phyloP scores from a whole-genome alignment of 1,140 invertebrate species.

The Teleopsis dalmanni region DNA sequence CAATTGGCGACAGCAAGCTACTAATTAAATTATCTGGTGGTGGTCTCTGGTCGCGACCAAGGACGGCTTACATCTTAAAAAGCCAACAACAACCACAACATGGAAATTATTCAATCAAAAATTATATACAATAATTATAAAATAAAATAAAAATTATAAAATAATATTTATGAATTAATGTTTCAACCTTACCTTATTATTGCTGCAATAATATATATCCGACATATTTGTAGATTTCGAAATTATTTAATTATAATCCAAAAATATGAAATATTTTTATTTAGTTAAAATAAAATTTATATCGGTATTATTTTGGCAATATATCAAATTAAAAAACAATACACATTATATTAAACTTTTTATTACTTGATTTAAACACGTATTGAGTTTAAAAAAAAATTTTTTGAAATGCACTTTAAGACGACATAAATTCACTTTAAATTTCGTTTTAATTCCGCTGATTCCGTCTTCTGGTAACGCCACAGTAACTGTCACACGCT shows the following conservation, averaged over 20 bases:
- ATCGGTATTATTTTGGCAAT: neutral
- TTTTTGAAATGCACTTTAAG: neutral
- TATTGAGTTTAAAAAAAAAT: neutral
- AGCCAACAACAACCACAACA: too few species aligned
- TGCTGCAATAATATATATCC: slow-evolving; percentile 9
- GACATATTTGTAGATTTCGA: slow-evolving; percentile 4
- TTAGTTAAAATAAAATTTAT: neutral
- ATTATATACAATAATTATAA: too few species aligned
- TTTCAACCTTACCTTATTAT: slow-evolving; percentile 6
- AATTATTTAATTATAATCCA: neutral
- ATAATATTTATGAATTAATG: neutral
- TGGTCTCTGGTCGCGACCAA: too few species aligned
- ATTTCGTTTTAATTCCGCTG: too few species aligned
- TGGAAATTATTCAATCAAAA: too few species aligned
- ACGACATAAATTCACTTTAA: too few species aligned
- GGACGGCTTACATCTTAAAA: too few species aligned
- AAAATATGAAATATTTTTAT: neutral
- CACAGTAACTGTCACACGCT: too few species aligned
- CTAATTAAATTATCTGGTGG: too few species aligned
- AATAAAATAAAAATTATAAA: neutral
- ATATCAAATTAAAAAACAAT: too few species aligned
- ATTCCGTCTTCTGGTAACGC: too few species aligned
- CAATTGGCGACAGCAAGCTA: too few species aligned
- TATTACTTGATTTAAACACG: neutral
- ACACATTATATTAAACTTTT: neutral